phyloP scores from a whole-genome alignment of 2,888 invertebrate genomes.

The Melanophora roralis region DNA sequence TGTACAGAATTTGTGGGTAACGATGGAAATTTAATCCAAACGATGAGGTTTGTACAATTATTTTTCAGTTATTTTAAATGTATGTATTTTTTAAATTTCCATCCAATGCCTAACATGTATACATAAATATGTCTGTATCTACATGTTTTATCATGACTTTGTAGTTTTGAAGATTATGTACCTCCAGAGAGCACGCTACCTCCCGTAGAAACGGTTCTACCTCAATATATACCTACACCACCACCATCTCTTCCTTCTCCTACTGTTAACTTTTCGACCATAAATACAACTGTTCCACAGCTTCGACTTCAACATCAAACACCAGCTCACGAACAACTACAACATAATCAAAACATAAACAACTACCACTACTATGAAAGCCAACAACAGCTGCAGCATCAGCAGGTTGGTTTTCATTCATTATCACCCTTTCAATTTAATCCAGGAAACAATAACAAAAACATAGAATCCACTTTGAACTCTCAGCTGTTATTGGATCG shows the following conservation, averaged over 20 bases:
- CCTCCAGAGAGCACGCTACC: constrained; percentile 52
- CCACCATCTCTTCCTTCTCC: constrained; percentile 60
- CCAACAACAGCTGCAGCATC: constrained; percentile 34
- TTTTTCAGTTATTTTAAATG: constrained; percentile 41
- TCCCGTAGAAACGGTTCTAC: constrained; percentile 60
- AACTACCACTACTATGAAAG: constrained; percentile 9
- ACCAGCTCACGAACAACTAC: constrained; percentile 27
- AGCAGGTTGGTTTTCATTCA: constrained; percentile 51
- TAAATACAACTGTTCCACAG: constrained; percentile 45
- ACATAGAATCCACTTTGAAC: constrained; percentile 46
- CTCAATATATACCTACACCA: constrained; percentile 56
- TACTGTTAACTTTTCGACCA: constrained; percentile 46
- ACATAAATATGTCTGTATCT: constrained; percentile 11
- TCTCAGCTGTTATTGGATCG: constrained; percentile 47
- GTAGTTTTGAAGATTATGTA: constrained; percentile 56
- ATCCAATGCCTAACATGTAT: too few relatives aligned
- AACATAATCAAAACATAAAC: constrained; percentile 55
- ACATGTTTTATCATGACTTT: constrained; percentile 19
- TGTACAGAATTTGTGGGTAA: not conserved
- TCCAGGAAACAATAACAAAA: constrained; percentile 1
- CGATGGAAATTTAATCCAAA: constrained; percentile 25
- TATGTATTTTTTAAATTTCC: constrained; percentile 26
- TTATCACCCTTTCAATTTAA: constrained; percentile 27
- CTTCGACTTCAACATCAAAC: constrained; percentile 48
- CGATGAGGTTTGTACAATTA: constrained; percentile 45